Conservation (phyloP, 2,888 invertebrate genomes). For the Agonopterix alstromeriana region DNA sequence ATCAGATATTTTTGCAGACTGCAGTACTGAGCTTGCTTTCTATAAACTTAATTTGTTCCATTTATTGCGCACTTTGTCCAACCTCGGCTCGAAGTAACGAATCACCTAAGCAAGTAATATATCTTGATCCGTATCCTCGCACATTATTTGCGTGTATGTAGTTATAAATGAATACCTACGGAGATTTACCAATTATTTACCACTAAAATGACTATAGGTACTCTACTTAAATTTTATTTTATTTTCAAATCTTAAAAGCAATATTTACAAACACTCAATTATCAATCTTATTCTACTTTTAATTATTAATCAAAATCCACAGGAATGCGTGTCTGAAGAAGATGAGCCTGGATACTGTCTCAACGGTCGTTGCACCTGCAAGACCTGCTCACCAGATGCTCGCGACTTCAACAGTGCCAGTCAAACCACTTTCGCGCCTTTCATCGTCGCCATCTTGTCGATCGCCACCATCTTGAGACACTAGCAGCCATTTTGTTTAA, state of each 20-base stretch:
- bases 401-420: constrained; percentile 52
- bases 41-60: too few species aligned
- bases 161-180: too few species aligned
- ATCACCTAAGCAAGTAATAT: too few species aligned
- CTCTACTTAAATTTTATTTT: too few species aligned
- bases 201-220: too few species aligned
- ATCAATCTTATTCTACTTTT: background rate
- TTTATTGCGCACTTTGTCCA: too few species aligned
- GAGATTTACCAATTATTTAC: too few species aligned
- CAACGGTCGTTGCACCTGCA: constrained; percentile 62
- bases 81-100: too few species aligned
- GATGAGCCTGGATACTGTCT: constrained; percentile 65
- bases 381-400: constrained; percentile 59
- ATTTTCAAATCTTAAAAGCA: background rate
- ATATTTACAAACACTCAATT: background rate
- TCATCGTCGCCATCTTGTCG: constrained; percentile 31
- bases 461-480: constrained; percentile 43
- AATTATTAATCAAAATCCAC: constrained; percentile 2
- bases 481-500: constrained; percentile 15
- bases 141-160: too few species aligned
- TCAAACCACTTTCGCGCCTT: constrained; percentile 30
- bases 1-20: too few species aligned
- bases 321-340: constrained; percentile 70
- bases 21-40: too few species aligned
- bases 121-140: too few species aligned